Evolutionary conservation across 2,888 invertebrate genomes (phyloP), one percentile per base, ranked within the genome.

Genomic region (Callinectes sapidus): DNA sequence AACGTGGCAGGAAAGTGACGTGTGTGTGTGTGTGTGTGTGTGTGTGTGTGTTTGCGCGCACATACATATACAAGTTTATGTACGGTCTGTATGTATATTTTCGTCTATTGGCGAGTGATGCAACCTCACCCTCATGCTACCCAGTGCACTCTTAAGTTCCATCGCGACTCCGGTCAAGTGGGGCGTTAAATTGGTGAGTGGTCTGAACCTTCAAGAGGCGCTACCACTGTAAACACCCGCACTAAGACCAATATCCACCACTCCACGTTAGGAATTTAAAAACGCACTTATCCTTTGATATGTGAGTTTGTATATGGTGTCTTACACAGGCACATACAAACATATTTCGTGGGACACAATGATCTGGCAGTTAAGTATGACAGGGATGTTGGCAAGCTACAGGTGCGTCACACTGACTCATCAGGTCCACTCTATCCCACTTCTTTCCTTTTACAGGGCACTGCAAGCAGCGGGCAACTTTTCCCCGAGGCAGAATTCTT

Each of bases 21-120:
- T 18, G 61, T 87, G 87, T 87, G 35, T 87, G 42, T 87, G 42
- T 32, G 87, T 87, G 42, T 32, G 87, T 87, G 42, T 87, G 39
- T 88, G 32, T 88, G 88, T 88, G 88, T 88, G 89, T 88, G 88
- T 55, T 16, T 71, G 35, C 48, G 42, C 39, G 16, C 16, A 14
- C 13, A 14, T 5, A n/a, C 35, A 32, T 66, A 18, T 71, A 54
- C 48, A 28, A 39, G 18, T 71, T 8, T 71, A 32, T 66, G 61
- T n/a, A 23, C n/a, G 71, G 3, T 14, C 6, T 35, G 71, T 89
- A 23, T 66, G 71, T 89, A 55, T 89, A 2, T 48, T 87, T 42
- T 87, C 23, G 35, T 42, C 0, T 42, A 35, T 87, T 61, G 61
- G 16, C 18, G 0, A 61, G 61, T 61, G 35, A 39, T 42, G 16